These are phyloP conservation scores for Proterorhinus semilunaris DNA, from an alignment of 2,113 vertebrate species.

Conservation along the genomic window DNA sequence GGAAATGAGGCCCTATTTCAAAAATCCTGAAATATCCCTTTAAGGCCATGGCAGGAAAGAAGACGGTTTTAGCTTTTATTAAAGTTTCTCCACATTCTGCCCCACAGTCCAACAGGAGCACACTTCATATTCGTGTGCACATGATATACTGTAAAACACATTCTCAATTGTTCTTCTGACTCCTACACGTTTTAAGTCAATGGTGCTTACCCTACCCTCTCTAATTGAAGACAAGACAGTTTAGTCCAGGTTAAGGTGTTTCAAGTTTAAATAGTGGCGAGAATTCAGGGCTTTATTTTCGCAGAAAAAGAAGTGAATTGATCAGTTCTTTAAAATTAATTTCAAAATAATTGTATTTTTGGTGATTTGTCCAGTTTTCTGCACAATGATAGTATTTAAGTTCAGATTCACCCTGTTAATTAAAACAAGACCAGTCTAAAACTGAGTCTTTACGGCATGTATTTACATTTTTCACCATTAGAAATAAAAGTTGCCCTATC, in stretches of 20 bases:
- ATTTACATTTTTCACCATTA: neutral
- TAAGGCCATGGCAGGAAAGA: conserved; percentile 11
- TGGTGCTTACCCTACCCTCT: no score
- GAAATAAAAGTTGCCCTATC: conserved; percentile 33
- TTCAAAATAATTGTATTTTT: no score
- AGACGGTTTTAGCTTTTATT: conserved; percentile 13
- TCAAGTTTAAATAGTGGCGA: no score
- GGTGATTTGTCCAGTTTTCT: no score
- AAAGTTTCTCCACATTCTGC: neutral
- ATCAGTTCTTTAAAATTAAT: no score
- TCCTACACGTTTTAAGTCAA: neutral
- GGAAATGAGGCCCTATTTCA: no score
- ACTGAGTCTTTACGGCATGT: neutral
- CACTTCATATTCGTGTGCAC: conserved; percentile 2
- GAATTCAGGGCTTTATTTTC: no score
- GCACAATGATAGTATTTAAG: no score
- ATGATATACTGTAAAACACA: neutral
- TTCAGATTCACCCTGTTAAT: neutral
- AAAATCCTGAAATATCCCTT: no score
- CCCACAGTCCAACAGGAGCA: conserved; percentile 4
- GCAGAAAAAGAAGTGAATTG: no score
- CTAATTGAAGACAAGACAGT: no score
- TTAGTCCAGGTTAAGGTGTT: no score
- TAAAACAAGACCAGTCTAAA: neutral
- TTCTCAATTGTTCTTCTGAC: conserved; percentile 8